phyloP scores from a whole-genome alignment of 1,140 invertebrate species.

The Tenebrio molitor region DNA sequence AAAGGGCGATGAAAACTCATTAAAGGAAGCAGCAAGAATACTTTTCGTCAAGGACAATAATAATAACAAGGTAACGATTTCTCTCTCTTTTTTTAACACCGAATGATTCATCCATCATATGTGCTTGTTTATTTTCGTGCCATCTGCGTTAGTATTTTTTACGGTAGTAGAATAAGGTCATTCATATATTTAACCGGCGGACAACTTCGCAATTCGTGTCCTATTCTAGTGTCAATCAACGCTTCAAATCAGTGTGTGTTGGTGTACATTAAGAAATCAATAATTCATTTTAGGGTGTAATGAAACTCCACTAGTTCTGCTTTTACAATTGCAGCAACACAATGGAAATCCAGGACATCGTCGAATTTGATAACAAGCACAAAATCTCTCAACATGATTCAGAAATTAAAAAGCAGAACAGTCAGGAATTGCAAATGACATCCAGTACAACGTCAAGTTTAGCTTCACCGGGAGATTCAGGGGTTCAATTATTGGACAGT shows the following conservation, averaged over 20 bases:
- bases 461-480: conserved; percentile 68
- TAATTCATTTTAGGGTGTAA: conserved; percentile 27
- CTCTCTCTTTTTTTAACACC: not conserved
- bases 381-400: not conserved
- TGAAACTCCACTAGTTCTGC: conserved; percentile 1
- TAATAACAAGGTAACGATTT: conserved; percentile 18
- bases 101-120: conserved; percentile 22
- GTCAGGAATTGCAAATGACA: conserved; percentile 58
- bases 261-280: conserved; percentile 31
- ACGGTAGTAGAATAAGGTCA: conserved; percentile 6
- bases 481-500: conserved; percentile 70
- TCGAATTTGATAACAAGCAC: conserved; percentile 17
- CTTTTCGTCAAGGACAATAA: conserved; percentile 18
- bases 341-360: conserved; percentile 26
- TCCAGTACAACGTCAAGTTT: conserved; percentile 64
- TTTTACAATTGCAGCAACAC: conserved; percentile 20
- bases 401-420: conserved; percentile 10
- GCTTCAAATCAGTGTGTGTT: conserved; percentile 6
- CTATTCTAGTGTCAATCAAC: not conserved
- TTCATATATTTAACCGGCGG: conserved; percentile 3
- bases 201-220: not conserved
- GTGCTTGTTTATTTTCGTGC: conserved; percentile 29
- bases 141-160: conserved; percentile 15
- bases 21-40: conserved; percentile 1
- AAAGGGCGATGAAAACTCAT: not conserved